Conservation (phyloP, 2,113 vertebrate genomes). For the Dipodomys spectabilis region DNA sequence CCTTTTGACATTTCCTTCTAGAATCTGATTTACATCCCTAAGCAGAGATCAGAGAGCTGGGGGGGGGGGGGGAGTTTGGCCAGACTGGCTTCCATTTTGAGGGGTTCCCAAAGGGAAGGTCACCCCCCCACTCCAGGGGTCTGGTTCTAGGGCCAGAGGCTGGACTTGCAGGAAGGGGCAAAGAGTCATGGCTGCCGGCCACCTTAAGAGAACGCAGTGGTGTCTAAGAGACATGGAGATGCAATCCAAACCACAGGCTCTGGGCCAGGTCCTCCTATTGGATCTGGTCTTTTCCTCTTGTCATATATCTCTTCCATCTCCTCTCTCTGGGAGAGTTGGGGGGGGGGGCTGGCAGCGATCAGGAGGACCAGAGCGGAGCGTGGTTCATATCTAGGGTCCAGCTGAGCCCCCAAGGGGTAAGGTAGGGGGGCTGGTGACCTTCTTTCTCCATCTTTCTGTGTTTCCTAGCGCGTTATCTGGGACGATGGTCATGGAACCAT, state of each 20-base stretch:
- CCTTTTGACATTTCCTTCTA: conserved; percentile 4
- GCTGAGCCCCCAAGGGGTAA: conserved; percentile 19
- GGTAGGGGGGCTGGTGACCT: not conserved
- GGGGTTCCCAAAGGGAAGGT: too few relatives aligned
- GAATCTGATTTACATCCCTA: not conserved
- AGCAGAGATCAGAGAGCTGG: not conserved
- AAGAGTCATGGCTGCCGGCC: not conserved
- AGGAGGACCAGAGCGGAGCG: conserved; percentile 22
- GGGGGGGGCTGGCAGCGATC: conserved; percentile 56
- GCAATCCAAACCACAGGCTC: not conserved
- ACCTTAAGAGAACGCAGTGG: not conserved
- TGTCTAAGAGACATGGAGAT: not conserved
- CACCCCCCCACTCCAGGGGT: too few relatives aligned
- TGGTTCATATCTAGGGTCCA: conserved; percentile 2
- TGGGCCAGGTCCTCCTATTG: not conserved
- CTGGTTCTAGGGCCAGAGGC: too few relatives aligned
- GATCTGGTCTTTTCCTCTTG: conserved; percentile 54
- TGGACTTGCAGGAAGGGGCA: too few relatives aligned
- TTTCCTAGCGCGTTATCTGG: not conserved
- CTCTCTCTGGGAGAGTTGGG: conserved; percentile 53
- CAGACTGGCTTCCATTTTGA: not conserved
- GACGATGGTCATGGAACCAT: not conserved
- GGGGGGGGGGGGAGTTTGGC: not conserved
- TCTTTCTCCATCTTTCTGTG: too few relatives aligned
- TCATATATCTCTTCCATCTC: not conserved